A percentile compares a stretch with the other conserved stretches of the same genome.
Evolutionary conservation across 2,888 invertebrate species (phyloP).

Genomic region (Mythimna lalbum): DNA sequence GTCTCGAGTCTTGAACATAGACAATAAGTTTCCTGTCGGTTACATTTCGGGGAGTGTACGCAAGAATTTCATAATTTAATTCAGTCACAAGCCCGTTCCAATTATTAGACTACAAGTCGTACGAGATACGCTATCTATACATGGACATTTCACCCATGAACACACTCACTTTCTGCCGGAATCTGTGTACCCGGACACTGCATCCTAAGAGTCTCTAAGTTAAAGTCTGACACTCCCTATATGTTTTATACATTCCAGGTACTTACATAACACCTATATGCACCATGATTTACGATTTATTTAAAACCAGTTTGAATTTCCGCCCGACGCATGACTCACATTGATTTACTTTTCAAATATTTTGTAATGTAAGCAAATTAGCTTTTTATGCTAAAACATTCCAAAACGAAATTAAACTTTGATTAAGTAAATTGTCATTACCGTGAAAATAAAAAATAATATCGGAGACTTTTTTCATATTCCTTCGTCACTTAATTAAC

Average conservation of each 20-base stretch:
- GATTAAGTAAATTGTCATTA: constrained; percentile 67
- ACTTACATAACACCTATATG: not conserved
- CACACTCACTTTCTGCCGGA: not conserved
- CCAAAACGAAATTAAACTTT: constrained; percentile 58
- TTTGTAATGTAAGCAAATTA: constrained; percentile 52
- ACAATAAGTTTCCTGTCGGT: no score
- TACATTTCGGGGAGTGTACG: not conserved
- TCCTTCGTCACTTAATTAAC: constrained; percentile 72
- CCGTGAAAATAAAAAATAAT: constrained; percentile 63
- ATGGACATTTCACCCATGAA: not conserved
- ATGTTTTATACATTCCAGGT: not conserved
- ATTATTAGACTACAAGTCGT: not conserved
- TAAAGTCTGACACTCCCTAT: not conserved
- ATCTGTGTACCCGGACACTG: not conserved
- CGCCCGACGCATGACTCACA: not conserved
- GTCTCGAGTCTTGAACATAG: no score
- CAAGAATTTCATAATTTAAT: not conserved
- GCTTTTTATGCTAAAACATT: constrained; percentile 38
- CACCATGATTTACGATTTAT: constrained; percentile 4
- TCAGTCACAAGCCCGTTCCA: not conserved
- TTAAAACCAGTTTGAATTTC: constrained; percentile 21
- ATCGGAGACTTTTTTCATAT: constrained; percentile 59
- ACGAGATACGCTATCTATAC: not conserved
- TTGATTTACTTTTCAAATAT: constrained; percentile 32
- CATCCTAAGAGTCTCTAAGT: not conserved